These are phyloP conservation scores for Brachionus manjavacas DNA, from an alignment of 1,140 invertebrate genomes.

Conservation along the genomic window DNA sequence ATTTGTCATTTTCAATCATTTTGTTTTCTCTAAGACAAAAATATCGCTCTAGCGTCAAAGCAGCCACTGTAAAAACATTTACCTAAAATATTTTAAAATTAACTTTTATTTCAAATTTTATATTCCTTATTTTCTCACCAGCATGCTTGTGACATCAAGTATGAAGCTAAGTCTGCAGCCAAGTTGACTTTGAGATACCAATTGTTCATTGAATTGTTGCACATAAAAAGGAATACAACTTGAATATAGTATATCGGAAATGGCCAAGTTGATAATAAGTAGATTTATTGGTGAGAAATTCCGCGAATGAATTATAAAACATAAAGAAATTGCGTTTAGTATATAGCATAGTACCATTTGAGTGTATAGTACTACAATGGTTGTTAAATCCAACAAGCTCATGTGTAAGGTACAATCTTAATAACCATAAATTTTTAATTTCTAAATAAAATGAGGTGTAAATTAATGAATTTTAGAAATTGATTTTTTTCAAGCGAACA, in stretches of 20 bases:
- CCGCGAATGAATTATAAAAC: neutral
- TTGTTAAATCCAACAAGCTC: neutral
- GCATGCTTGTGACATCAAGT: constrained; percentile 31
- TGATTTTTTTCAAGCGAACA: neutral
- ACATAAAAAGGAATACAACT: constrained; percentile 41
- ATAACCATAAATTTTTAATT: neutral
- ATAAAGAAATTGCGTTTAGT: constrained; percentile 8
- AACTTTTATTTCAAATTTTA: neutral
- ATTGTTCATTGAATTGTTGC: neutral
- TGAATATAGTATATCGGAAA: constrained; percentile 20
- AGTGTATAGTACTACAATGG: constrained; percentile 9
- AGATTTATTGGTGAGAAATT: constrained; percentile 14
- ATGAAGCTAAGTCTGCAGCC: constrained; percentile 25
- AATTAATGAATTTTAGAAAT: neutral
- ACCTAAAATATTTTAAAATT: constrained; percentile 13
- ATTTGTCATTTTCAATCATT: constrained; percentile 27
- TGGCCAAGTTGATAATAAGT: constrained; percentile 36
- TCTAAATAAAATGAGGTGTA: neutral
- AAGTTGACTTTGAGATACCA: neutral
- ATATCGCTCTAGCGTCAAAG: constrained; percentile 9
- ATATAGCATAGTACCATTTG: constrained; percentile 21
- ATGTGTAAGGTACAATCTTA: neutral
- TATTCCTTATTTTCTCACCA: neutral
- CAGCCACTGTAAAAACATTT: constrained; percentile 33
- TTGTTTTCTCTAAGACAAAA: constrained; percentile 34